Base-by-base conservation (phyloP, 2,888 invertebrate genomes). In the Eustalomyia histrio region DNA sequence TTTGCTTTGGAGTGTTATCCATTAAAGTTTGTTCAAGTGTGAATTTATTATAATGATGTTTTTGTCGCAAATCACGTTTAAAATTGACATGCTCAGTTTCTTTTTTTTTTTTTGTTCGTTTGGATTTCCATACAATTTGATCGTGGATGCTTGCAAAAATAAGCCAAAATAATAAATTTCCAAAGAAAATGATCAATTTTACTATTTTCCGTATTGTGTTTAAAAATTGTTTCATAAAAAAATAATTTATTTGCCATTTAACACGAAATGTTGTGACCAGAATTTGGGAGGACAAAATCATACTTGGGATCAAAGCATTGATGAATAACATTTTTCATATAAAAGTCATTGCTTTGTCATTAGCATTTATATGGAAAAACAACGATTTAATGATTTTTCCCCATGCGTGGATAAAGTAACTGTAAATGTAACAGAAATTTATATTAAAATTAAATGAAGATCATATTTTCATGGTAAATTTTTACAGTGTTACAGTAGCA, bases 31-130 rank as follows among this genome's bases (percentile, higher is more conserved):
- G n/a, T 55, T 65, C 55, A 55, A 65, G 65, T 65, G 65, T 65
- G 65, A 65, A 65, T 65, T 65, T 65, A 65, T 65, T 65, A 65
- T 53, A 65, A 65, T 65, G 65, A 65, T 65, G 65, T 65, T 55
- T 53, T 39, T 53, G 55, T 65, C n/a, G 65, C 65, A 65, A 55
- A 55, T 65, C 65, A 65, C 65, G 65, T 65, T 65, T 55, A 55
- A 17, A 53, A 29, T 39, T 65, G 65, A 65, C 53, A 65, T 65
- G 65, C 53, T 55, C 53, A 35, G 43, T 47, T 47, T 18, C 4
- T 16, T 53, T 65, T 47, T 47, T 18, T 0, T 16, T 53, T 65
- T 50, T 55, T 24, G 35, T 21, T 18, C 6, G 8, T 55, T 24
- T 21, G 14, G 10, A 55, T 16, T 10, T 65, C 55, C 35, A 65